Evolutionary conservation across 2,113 vertebrate species (phyloP).

Genomic region (Eulemur rufifrons): DNA sequence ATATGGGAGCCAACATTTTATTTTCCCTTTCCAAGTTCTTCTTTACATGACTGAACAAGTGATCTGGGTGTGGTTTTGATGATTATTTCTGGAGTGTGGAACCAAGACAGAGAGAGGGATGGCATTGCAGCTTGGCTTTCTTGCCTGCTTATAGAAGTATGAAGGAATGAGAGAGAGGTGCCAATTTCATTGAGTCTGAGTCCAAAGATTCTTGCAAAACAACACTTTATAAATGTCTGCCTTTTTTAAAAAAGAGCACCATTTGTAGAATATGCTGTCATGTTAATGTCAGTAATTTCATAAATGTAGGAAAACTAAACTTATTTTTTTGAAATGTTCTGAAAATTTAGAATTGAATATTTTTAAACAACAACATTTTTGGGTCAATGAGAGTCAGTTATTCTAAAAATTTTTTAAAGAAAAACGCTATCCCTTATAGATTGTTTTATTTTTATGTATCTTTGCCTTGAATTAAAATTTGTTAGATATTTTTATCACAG

Average conservation of each 20-base stretch:
- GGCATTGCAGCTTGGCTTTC: not conserved
- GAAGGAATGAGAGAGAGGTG: not conserved
- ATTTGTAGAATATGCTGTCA: not conserved
- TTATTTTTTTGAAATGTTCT: not conserved
- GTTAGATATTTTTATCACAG: not conserved
- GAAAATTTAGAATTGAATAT: not conserved
- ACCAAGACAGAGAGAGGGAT: conserved; percentile 14
- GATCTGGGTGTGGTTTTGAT: conserved; percentile 54
- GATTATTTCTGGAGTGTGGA: conserved; percentile 45
- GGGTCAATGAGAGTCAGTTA: not conserved
- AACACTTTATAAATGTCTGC: conserved; percentile 12
- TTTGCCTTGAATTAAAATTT: not conserved
- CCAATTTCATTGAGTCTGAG: not conserved
- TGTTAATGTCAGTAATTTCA: not conserved
- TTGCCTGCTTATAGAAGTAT: not conserved
- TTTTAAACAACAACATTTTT: not conserved
- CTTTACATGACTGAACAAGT: conserved; percentile 55
- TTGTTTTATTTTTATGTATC: not conserved
- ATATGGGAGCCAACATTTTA: not conserved
- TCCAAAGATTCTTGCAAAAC: conserved; percentile 3
- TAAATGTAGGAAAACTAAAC: not conserved
- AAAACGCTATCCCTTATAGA: not conserved
- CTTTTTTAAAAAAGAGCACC: conserved; percentile 31
- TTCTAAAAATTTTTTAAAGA: conserved; percentile 11
- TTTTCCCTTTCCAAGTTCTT: conserved; percentile 34